Evolutionary conservation across 1,140 invertebrate species (phyloP), one percentile per base, ranked within the genome.

Genomic region (Condylostylus longicornis): DNA sequence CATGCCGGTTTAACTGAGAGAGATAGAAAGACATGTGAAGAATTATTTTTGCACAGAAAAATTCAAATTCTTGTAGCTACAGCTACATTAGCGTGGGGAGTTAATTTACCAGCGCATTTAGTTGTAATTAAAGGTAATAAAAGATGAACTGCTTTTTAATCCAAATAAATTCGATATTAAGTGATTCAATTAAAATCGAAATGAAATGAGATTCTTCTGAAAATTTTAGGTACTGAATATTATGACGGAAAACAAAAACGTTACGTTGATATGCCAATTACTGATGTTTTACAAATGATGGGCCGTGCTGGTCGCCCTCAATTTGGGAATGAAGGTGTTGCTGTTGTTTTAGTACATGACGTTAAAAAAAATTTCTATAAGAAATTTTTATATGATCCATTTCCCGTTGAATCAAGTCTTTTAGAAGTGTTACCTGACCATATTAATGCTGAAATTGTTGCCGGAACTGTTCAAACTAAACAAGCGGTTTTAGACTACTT

Each of bases 251-350:
- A 98, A 58, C 75, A 76, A 4, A 85, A 90, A 53, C 76, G 91
- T 50, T 99, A 99, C 62, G 88, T 98, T 3, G 95, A 99, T 50
- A 98, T 98, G 81, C 96, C 96, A 1, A 96, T 99, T 33, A 99
- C 95, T 1, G 93, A 95, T 70, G 81, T 98, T 1, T 67, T 99
- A 18, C 95, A 98, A 67, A 98, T 99, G 96, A 97, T 98, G 79
- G 95, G 95, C 4, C 69, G 95, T 42, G 95, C 95, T 40, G 95
- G 95, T 5, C 69, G 96, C 41, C 96, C 95, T 3, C 74, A 77
- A 67, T 98, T 82, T 58, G 96, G 98, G 62, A 81, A 84, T 49
- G 80, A 85, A 40, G 95, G 91, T 3, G 83, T 95, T 3, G 95
- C 96, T 4, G 86, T 97, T 10, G 88, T 99, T 7, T 69, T 98